Evolutionary conservation across 2,113 vertebrate genomes (phyloP).

Genomic region (Corythaixoides concolor): DNA sequence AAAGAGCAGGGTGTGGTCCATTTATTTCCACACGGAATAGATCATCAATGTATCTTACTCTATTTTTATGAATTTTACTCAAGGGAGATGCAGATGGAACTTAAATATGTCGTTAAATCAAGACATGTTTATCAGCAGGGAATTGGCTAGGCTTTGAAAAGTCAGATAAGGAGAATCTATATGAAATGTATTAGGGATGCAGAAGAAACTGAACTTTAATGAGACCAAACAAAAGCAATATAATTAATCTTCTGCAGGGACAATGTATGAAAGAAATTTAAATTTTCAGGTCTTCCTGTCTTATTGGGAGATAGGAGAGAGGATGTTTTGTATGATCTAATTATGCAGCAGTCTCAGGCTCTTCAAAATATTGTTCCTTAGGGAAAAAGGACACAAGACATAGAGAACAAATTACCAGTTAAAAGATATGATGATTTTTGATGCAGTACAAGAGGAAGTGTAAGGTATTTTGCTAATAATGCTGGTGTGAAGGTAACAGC

Average conservation of each 20-base stretch:
- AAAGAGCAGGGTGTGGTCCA: neutral
- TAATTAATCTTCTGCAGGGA: neutral
- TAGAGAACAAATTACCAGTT: neutral
- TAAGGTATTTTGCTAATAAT: neutral
- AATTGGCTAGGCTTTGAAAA: neutral
- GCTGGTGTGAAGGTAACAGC: neutral
- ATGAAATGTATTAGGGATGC: neutral
- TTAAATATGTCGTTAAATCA: neutral
- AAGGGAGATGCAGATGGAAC: neutral
- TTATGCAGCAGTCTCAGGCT: neutral
- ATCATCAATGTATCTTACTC: neutral
- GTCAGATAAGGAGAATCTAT: neutral
- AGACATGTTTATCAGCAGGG: neutral
- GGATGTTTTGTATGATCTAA: constrained; percentile 9
- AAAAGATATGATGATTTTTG: neutral
- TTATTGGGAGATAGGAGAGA: neutral
- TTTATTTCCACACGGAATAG: neutral
- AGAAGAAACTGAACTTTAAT: neutral
- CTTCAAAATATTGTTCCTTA: neutral
- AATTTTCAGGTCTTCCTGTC: neutral
- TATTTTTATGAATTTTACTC: neutral
- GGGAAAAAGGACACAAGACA: neutral
- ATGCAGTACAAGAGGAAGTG: neutral
- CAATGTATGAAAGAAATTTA: neutral
- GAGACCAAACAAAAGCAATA: neutral